Conservation (phyloP, 1,140 invertebrate species). For the Panagrolaimus sp. region DNA sequence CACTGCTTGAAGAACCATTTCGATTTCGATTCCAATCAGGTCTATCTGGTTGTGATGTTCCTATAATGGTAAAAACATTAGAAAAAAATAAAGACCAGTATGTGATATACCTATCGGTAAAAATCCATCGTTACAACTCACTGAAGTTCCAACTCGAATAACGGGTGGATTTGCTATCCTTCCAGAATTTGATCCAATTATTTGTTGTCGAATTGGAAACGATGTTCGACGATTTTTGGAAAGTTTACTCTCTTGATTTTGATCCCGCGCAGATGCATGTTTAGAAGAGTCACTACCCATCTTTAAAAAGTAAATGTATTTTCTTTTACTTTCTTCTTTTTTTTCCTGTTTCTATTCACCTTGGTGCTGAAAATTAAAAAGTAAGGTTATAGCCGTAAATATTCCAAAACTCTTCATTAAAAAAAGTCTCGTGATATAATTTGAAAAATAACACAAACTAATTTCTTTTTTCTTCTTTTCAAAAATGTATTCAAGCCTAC, state of each 20-base stretch:
- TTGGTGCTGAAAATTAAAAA: too few relatives aligned
- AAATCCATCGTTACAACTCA: constrained; percentile 10
- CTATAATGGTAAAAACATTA: background rate
- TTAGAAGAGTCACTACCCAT: constrained; percentile 17
- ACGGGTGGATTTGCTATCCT: background rate
- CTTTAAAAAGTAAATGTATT: too few relatives aligned
- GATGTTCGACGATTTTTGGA: constrained; percentile 9
- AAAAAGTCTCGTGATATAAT: too few relatives aligned
- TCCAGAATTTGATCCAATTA: background rate
- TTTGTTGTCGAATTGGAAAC: background rate
- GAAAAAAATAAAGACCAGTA: background rate
- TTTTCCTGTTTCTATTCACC: too few relatives aligned
- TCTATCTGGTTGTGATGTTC: constrained; percentile 2
- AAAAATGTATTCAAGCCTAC: too few relatives aligned
- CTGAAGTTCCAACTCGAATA: constrained; percentile 9
- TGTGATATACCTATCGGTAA: too few relatives aligned
- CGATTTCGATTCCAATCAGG: background rate
- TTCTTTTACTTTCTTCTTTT: too few relatives aligned
- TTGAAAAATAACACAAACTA: too few relatives aligned
- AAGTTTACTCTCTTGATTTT: background rate
- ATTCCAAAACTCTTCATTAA: too few relatives aligned
- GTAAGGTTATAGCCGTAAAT: too few relatives aligned
- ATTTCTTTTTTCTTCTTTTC: too few relatives aligned
- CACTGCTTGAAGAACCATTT: constrained; percentile 5
- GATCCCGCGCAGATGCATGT: background rate